These are phyloP conservation scores for Drosophila seguyi DNA, from an alignment of 1,140 invertebrate species.

Conservation along the genomic window DNA sequence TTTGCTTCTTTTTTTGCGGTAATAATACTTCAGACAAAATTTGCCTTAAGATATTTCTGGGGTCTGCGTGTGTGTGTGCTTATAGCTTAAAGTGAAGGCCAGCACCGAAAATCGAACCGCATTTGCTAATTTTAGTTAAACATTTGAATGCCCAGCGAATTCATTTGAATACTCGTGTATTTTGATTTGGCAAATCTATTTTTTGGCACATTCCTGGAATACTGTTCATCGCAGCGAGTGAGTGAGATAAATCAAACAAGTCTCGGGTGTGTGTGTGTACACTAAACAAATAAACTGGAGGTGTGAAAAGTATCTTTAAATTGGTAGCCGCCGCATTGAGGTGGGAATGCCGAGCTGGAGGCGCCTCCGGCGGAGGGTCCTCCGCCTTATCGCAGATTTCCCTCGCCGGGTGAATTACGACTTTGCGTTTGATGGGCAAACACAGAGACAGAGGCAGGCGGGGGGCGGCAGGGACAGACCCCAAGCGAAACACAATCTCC, in stretches of 20 bases:
- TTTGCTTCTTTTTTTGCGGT: slow-evolving; percentile 3
- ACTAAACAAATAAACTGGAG: slow-evolving; percentile 46
- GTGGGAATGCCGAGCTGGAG: slow-evolving; percentile 12
- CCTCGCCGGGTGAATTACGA: slow-evolving; percentile 44
- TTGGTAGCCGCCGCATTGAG: slow-evolving; percentile 20
- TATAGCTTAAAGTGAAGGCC: slow-evolving; percentile 32
- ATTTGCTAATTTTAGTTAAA: slow-evolving; percentile 47
- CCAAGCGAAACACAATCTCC: slow-evolving; percentile 41
- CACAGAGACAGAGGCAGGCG: slow-evolving; percentile 12
- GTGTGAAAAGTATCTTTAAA: slow-evolving; percentile 54
- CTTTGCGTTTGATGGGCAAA: slow-evolving; percentile 45
- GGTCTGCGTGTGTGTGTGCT: background rate
- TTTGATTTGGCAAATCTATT: slow-evolving; percentile 43
- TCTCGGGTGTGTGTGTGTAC: slow-evolving; percentile 9
- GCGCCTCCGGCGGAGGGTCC: slow-evolving; percentile 26
- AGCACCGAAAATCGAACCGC: slow-evolving; percentile 8
- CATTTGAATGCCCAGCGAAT: slow-evolving; percentile 7
- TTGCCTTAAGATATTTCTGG: slow-evolving; percentile 22
- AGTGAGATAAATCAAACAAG: slow-evolving; percentile 51
- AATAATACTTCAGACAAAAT: slow-evolving; percentile 48
- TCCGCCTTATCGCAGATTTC: slow-evolving; percentile 40
- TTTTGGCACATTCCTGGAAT: slow-evolving; percentile 43
- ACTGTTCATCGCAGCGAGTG: slow-evolving; percentile 18
- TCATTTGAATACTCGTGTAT: slow-evolving; percentile 29
- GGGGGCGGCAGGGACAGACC: slow-evolving; percentile 8